phyloP scores from a whole-genome alignment of 37 sponge, comb jelly and placozoan genomes.

The Hormiphora californensis region DNA sequence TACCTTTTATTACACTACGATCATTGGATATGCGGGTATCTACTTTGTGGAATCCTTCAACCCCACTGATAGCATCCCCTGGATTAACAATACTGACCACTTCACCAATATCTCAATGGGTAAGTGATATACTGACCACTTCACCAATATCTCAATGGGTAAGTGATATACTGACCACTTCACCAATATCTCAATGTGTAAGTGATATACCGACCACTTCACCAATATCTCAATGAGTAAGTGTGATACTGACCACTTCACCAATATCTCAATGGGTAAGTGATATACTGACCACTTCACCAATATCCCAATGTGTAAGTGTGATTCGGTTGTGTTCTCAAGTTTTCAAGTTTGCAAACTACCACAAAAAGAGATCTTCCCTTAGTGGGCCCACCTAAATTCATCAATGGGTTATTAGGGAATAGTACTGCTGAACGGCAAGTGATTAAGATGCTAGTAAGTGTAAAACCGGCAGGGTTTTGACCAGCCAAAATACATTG shows the following conservation, averaged over 20 bases:
- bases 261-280: slow-evolving; percentile 4
- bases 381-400: too few species aligned
- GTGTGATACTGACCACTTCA: not conserved
- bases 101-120: slow-evolving; percentile 9
- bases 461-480: too few species aligned
- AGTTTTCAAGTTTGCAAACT: not conserved
- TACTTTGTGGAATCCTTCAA: slow-evolving; percentile 49
- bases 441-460: too few species aligned
- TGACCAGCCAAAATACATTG: too few species aligned
- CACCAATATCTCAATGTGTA: not conserved
- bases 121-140: too few species aligned
- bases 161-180: not conserved
- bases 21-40: not conserved
- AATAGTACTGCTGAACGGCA: too few species aligned
- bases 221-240: not conserved
- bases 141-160: not conserved
- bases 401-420: too few species aligned
- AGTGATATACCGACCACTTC: too few species aligned
- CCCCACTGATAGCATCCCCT: not conserved
- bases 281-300: too few species aligned
- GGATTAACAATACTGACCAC: not conserved
- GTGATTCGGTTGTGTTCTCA: not conserved
- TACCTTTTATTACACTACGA: slow-evolving; percentile 38
- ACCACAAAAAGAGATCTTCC: too few species aligned
- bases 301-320: not conserved